phyloP scores from a whole-genome alignment of 92 coral and sea anemone genomes.

The Scolanthus callimorphus region DNA sequence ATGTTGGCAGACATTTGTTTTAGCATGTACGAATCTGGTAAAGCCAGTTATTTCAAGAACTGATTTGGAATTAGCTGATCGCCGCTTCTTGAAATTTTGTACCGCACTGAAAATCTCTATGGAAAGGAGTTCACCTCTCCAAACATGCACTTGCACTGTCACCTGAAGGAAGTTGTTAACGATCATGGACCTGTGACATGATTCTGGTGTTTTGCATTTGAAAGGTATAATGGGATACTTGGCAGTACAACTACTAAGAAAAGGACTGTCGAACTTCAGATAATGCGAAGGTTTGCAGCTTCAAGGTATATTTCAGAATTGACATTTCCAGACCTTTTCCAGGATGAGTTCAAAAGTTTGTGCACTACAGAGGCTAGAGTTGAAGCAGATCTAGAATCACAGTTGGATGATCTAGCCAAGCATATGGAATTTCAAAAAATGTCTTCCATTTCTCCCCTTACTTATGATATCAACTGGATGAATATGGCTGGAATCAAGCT shows the following conservation, averaged over 20 bases:
- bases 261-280: slow-evolving; percentile 7
- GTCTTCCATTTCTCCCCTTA: neutral
- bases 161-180: too few relatives aligned
- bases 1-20: too few relatives aligned
- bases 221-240: too few relatives aligned
- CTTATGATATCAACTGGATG: slow-evolving; percentile 32
- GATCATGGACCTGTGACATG: slow-evolving; percentile 60
- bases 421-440: neutral
- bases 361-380: neutral
- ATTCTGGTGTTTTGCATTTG: too few relatives aligned
- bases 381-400: neutral
- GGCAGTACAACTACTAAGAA: too few relatives aligned
- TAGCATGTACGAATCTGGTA: too few relatives aligned
- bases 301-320: neutral
- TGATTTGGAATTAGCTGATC: slow-evolving; percentile 25
- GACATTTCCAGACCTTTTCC: neutral
- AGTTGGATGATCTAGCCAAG: neutral
- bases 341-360: neutral
- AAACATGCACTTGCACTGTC: too few relatives aligned
- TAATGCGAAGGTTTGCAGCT: slow-evolving; percentile 5
- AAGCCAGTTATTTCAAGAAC: slow-evolving; percentile 20
- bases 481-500: slow-evolving; percentile 12
- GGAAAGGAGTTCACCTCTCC: slow-evolving; percentile 9
- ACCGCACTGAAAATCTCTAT: slow-evolving; percentile 23
- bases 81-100: too few relatives aligned